A percentile compares a stretch with the other conserved stretches of the same genome.
Conservation (phyloP, 1,140 invertebrate genomes). For the Musca vetustissima region DNA sequence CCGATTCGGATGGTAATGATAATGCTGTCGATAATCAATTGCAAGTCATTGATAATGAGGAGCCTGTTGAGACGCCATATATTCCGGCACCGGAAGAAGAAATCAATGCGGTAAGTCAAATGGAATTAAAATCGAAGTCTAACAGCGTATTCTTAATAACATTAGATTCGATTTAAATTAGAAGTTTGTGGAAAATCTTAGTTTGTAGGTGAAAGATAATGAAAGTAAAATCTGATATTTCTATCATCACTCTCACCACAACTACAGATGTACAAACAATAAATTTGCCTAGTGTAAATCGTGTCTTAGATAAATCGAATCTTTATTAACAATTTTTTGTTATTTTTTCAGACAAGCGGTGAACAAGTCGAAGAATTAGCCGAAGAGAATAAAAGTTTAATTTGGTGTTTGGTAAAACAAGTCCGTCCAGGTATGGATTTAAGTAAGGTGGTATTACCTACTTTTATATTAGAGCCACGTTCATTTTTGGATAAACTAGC, state of each 20-base stretch:
- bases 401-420: constrained; percentile 94
- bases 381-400: constrained; percentile 92
- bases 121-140: too few relatives aligned
- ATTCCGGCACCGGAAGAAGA: constrained; percentile 67
- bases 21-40: constrained; percentile 24
- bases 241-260: too few relatives aligned
- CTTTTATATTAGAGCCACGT: constrained; percentile 85
- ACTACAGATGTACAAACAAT: too few relatives aligned
- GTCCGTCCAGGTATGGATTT: constrained; percentile 94
- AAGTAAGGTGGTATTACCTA: constrained; percentile 91
- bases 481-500: constrained; percentile 92
- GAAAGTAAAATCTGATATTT: too few relatives aligned
- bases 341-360: constrained; percentile 64
- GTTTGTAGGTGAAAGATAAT: too few relatives aligned
- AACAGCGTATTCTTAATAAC: neutral
- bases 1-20: constrained; percentile 42
- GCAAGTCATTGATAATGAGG: constrained; percentile 19
- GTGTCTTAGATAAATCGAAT: too few relatives aligned
- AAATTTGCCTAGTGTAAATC: too few relatives aligned
- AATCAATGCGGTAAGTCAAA: constrained; percentile 68
- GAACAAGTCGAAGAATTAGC: constrained; percentile 89
- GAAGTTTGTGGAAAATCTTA: too few relatives aligned
- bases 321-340: too few relatives aligned
- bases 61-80: constrained; percentile 62
- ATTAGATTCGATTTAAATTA: too few relatives aligned